Conservation (phyloP, 1,140 invertebrate genomes). For the Psix sp. region DNA sequence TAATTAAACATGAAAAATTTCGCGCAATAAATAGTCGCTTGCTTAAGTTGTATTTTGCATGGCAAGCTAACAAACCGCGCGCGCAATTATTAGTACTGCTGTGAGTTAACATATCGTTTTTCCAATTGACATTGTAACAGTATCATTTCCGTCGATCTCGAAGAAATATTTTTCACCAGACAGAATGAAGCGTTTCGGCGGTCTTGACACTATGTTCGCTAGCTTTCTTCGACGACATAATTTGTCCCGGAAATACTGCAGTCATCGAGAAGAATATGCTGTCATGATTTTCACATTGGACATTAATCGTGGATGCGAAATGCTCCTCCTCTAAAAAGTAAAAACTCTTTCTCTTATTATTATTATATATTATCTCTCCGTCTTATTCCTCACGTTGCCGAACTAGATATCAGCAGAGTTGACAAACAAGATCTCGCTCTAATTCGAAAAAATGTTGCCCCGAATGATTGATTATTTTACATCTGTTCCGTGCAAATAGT, state of each 20-base stretch:
- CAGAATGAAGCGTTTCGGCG: conserved; percentile 31
- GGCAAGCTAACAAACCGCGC: no score
- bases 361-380: no score
- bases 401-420: no score
- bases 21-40: conserved; percentile 36
- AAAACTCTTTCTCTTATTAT: no score
- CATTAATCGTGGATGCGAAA: conserved; percentile 65
- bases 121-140: conserved; percentile 17
- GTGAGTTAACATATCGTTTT: neutral
- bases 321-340: neutral
- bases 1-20: conserved; percentile 43
- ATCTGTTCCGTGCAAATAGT: no score
- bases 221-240: conserved; percentile 66
- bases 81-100: neutral
- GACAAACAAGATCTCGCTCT: no score
- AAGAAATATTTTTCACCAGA: conserved; percentile 37
- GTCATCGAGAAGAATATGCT: conserved; percentile 63
- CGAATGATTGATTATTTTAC: no score
- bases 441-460: no score
- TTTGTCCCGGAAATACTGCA: conserved; percentile 66
- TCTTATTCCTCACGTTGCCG: no score
- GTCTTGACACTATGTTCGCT: conserved; percentile 53
- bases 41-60: conserved; percentile 18
- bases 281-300: conserved; percentile 65
- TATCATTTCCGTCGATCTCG: conserved; percentile 33